These are phyloP conservation scores for Oostethus manadensis DNA, from an alignment of 2,113 vertebrate species.

Conservation along the genomic window DNA sequence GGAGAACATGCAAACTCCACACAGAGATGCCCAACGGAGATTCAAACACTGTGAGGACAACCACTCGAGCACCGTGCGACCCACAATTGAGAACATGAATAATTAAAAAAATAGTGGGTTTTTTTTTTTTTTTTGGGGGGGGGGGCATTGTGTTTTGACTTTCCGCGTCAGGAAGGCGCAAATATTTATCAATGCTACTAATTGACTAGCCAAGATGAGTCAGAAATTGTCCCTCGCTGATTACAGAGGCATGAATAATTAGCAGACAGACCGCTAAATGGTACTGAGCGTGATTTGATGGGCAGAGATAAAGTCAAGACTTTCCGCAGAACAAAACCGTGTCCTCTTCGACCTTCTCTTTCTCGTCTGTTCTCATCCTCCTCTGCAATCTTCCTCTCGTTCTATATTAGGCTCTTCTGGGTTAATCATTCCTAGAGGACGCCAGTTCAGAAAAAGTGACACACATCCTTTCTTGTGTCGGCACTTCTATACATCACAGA, in stretches of 20 bases:
- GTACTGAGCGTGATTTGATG: conserved; percentile 50
- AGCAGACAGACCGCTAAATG: conserved; percentile 69
- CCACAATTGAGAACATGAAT: background rate
- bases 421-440: conserved; percentile 75
- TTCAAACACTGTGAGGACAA: no score
- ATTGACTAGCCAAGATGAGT: background rate
- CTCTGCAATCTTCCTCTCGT: conserved; percentile 45
- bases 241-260: conserved; percentile 69
- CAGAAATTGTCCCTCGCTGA: conserved; percentile 50
- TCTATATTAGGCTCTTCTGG: conserved; percentile 73
- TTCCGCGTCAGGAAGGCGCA: background rate
- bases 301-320: conserved; percentile 59
- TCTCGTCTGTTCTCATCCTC: conserved; percentile 30
- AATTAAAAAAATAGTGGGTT: background rate
- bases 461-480: conserved; percentile 32
- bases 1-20: no score
- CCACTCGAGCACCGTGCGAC: no score
- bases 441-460: conserved; percentile 41
- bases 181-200: background rate
- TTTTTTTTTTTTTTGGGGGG: no score
- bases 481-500: conserved; percentile 49
- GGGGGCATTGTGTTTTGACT: background rate
- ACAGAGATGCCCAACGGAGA: no score
- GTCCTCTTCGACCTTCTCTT: conserved; percentile 37
- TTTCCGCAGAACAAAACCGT: conserved; percentile 58